These are phyloP conservation scores for Nibea albiflora DNA, from an alignment of 2,113 vertebrate genomes.

Conservation along the genomic window DNA sequence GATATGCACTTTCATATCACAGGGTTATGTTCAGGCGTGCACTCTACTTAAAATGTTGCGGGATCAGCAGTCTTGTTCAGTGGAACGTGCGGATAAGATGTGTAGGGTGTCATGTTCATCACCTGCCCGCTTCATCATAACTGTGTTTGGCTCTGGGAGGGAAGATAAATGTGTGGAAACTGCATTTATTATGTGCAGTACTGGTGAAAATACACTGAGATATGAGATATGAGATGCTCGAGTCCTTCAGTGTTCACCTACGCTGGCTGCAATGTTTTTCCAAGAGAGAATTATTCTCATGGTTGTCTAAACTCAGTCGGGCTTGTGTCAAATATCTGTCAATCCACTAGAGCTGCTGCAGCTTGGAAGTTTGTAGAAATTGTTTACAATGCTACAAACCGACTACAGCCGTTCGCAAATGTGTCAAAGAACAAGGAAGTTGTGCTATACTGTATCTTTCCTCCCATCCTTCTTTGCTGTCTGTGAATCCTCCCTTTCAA, in stretches of 20 bases:
- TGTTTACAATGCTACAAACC: background rate
- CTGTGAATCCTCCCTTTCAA: background rate
- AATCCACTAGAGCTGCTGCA: background rate
- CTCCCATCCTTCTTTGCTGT: background rate
- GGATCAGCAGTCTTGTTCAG: background rate
- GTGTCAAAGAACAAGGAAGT: background rate
- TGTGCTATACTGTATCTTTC: background rate
- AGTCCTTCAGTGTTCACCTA: background rate
- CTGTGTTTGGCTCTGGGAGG: background rate
- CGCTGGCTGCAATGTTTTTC: background rate
- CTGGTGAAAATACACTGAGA: background rate
- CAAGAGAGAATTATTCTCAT: background rate
- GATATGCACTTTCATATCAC: background rate
- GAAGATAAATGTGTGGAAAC: slow-evolving; percentile 1
- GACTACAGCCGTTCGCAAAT: background rate
- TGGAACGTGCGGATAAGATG: background rate
- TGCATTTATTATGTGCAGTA: background rate
- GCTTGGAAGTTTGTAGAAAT: background rate
- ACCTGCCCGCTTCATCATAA: background rate
- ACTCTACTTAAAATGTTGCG: background rate
- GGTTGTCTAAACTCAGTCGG: background rate
- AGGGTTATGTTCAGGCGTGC: background rate
- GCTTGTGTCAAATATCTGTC: background rate
- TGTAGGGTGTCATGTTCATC: background rate
- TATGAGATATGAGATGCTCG: background rate